Evolutionary conservation across 1,140 invertebrate genomes (phyloP).

Genomic region (Melitaea cinxia): DNA sequence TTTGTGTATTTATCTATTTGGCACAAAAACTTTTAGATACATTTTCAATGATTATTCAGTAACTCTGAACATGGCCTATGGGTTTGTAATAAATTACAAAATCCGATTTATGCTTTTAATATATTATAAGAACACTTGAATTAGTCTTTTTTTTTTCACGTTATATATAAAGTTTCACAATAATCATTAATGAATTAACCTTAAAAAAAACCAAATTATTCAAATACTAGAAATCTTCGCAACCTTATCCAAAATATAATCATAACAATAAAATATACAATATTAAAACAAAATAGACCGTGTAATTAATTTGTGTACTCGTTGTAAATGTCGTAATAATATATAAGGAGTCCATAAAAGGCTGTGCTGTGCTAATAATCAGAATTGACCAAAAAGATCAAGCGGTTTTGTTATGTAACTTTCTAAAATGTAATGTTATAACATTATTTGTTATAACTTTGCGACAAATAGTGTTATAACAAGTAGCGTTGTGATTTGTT

Average conservation of each 20-base stretch:
- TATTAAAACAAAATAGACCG: not conserved
- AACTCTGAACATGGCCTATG: conserved; percentile 13
- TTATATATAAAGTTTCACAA: no score
- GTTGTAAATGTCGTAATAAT: conserved; percentile 17
- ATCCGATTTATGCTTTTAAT: not conserved
- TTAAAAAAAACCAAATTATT: no score
- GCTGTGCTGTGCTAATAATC: conserved; percentile 35
- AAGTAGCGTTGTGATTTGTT: not conserved
- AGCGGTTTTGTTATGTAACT: not conserved
- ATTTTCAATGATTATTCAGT: not conserved
- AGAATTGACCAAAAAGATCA: conserved; percentile 17
- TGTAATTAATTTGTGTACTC: not conserved
- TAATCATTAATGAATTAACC: no score
- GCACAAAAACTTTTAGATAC: conserved; percentile 4
- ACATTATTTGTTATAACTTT: conserved; percentile 37
- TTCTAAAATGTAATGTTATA: conserved; percentile 7
- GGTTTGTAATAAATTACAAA: not conserved
- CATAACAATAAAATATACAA: not conserved
- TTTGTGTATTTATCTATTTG: conserved; percentile 5
- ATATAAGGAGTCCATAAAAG: conserved; percentile 30
- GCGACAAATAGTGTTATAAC: not conserved
- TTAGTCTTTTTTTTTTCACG: no score
- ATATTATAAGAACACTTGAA: no score
- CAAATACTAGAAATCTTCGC: no score
- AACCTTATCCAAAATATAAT: no score